Conservation (phyloP, 2,888 invertebrate genomes). For the Acronicta leporina region DNA sequence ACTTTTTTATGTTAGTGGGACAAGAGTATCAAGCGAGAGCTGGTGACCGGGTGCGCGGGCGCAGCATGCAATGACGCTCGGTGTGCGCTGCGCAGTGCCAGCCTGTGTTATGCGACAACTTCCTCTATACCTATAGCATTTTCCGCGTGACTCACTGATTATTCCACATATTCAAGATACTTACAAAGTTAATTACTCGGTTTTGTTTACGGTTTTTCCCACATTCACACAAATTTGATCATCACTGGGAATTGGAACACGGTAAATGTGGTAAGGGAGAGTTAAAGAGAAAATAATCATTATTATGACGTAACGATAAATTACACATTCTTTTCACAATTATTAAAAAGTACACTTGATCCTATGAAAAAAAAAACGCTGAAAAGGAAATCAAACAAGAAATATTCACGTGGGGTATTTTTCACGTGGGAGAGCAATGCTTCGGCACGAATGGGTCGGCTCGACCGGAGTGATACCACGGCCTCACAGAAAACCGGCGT, state of each 20-base stretch:
- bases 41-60: slow-evolving; percentile 42
- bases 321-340: too few species aligned
- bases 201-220: slow-evolving; percentile 30
- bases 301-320: too few species aligned
- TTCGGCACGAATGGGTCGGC: too few species aligned
- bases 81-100: slow-evolving; percentile 4
- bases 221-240: slow-evolving; percentile 20
- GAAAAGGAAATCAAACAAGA: too few species aligned
- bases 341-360: too few species aligned
- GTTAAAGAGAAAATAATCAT: slow-evolving; percentile 27
- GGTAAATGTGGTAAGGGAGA: slow-evolving; percentile 21
- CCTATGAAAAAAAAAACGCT: too few species aligned
- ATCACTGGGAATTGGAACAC: slow-evolving; percentile 30
- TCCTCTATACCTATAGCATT: slow-evolving; percentile 24
- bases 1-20: slow-evolving; percentile 73
- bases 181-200: slow-evolving; percentile 28
- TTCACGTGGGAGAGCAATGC: too few species aligned
- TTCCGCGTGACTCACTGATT: slow-evolving; percentile 23
- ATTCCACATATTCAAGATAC: slow-evolving; percentile 16
- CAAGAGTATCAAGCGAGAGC: slow-evolving; percentile 58
- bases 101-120: slow-evolving; percentile 17
- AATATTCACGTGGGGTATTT: too few species aligned
- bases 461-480: too few species aligned
- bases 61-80: slow-evolving; percentile 16
- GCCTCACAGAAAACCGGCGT: too few species aligned